Evolutionary conservation across 2,888 invertebrate species (phyloP).

Genomic region (Halictus ligatus): DNA sequence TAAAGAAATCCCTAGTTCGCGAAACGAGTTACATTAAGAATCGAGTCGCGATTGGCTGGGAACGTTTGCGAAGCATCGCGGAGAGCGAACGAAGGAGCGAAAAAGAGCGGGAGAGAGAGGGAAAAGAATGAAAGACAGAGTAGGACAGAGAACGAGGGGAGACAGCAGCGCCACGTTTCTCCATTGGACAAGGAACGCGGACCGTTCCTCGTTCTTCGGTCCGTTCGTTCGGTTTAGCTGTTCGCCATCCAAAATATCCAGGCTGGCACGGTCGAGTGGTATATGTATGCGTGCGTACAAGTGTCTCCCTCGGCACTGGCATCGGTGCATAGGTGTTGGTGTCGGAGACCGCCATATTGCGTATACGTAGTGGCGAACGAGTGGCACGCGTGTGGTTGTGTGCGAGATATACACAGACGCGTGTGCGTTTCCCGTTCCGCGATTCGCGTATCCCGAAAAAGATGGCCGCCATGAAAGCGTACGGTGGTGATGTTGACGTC

Average conservation of each 20-base stretch:
- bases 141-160: slow-evolving; percentile 20
- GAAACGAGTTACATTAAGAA: slow-evolving; percentile 1
- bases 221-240: slow-evolving; percentile 36
- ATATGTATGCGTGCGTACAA: slow-evolving; percentile 51
- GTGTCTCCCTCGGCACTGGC: slow-evolving; percentile 39
- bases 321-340: slow-evolving; percentile 9
- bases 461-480: slow-evolving; percentile 84
- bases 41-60: slow-evolving; percentile 44
- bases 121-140: neutral
- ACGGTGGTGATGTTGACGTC: slow-evolving; percentile 83
- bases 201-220: slow-evolving; percentile 52
- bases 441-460: slow-evolving; percentile 75
- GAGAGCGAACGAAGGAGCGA: neutral
- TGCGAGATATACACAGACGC: slow-evolving; percentile 45
- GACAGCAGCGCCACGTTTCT: slow-evolving; percentile 63
- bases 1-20: slow-evolving; percentile 24
- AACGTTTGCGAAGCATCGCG: neutral
- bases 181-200: slow-evolving; percentile 47
- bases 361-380: slow-evolving; percentile 33
- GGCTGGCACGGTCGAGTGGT: slow-evolving; percentile 53
- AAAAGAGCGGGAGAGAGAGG: slow-evolving; percentile 1
- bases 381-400: slow-evolving; percentile 31
- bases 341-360: slow-evolving; percentile 23
- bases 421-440: slow-evolving; percentile 70
- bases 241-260: slow-evolving; percentile 60